Base-by-base conservation (phyloP, 2,797 vertebrate species). In the Lagodon rhomboides region DNA sequence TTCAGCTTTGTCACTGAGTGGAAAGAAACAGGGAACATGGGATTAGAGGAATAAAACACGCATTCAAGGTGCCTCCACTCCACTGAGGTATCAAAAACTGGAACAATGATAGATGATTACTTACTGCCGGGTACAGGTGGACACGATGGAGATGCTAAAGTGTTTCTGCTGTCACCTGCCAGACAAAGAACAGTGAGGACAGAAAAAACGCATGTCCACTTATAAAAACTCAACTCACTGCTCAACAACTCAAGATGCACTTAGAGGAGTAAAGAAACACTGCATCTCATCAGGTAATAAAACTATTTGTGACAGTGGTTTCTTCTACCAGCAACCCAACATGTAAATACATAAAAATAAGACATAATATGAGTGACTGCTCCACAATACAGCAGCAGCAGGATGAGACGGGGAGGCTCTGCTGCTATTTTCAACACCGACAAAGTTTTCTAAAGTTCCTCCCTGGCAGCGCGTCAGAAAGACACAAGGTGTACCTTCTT, bases 401-500 rank as follows among this genome's bases (percentile, higher is more conserved):
- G 55, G 60, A 68, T 71, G 66, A 79, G 79, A 53, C 53, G 74
- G 65, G 12, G 69, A 81, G 56, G 49, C 5, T 15, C 23, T 49
- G 70, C 56, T 85, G 67, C 87, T 90, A 88, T 87, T 90, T 88
- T 87, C 61, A 87, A 87, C 82, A 78, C 60, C 58, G 56, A 49
- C 73, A 79, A 91, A 86, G 73, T 84, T 84, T 86, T 80, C 23
- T 80, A 84, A 90, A 83, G 76, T 85, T 87, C 13, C 62, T 79
- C 55, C 7, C 68, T 75, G 56, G 76, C 74, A 87, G 75, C 1
- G 16, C 85, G 84, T 89, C 76, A 89, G 72, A 87, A 62, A 67
- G 44, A 86, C 66, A 80, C 44, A 66, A 50, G 17, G 43, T 61
- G 43, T 69, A 55, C 66, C 47, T 64, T 79, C 25, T n/a, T 53